These are phyloP conservation scores for Myiotriccus ornatus DNA, from an alignment of 2,797 vertebrate genomes.

Conservation along the genomic window DNA sequence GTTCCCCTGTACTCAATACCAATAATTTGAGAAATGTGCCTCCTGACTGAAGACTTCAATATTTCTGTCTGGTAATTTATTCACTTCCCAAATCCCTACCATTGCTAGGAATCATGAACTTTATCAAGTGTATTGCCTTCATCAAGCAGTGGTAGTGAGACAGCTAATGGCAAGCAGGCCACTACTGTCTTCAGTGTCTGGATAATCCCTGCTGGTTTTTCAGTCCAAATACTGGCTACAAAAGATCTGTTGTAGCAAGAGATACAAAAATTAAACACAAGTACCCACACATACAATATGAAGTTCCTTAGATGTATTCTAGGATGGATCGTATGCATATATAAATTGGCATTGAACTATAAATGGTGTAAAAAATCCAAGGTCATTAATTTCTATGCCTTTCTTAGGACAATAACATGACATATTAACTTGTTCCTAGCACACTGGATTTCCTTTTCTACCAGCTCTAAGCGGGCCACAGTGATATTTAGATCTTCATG, in stretches of 20 bases:
- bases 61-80: slow-evolving; percentile 62
- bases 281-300: background rate
- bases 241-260: background rate
- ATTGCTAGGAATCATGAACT: slow-evolving; percentile 36
- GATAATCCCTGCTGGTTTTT: background rate
- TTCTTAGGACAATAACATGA: background rate
- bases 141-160: slow-evolving; percentile 17
- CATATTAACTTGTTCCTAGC: background rate
- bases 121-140: slow-evolving; percentile 50
- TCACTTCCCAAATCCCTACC: slow-evolving; percentile 6
- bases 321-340: background rate
- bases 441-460: background rate
- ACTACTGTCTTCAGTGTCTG: background rate
- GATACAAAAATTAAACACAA: background rate
- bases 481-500: background rate
- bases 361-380: background rate
- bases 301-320: background rate
- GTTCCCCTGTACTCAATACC: background rate
- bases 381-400: background rate
- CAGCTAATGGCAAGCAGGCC: background rate
- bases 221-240: background rate
- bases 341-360: background rate
- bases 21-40: slow-evolving; percentile 43
- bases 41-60: slow-evolving; percentile 36
- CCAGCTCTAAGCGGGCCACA: background rate